A percentile compares a stretch with the other conserved stretches of the same genome.
These are phyloP conservation scores for Limnothrissa miodon DNA, from an alignment of 2,113 vertebrate genomes.

Conservation along the genomic window DNA sequence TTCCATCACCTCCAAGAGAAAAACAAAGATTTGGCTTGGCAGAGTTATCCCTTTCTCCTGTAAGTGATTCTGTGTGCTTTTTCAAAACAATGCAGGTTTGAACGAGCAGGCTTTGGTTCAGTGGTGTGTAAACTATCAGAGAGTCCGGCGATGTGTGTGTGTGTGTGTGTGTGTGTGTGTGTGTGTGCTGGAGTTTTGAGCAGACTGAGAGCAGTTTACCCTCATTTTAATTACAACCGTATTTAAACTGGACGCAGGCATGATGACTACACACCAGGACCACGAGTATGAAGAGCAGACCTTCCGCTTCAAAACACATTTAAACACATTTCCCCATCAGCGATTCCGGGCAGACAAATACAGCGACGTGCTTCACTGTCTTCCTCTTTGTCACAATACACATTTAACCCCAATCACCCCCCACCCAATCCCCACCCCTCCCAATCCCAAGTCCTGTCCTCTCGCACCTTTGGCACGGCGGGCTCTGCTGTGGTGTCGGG, in stretches of 20 bases:
- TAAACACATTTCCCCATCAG: neutral
- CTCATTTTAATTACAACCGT: neutral
- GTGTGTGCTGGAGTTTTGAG: neutral
- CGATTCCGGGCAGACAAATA: neutral
- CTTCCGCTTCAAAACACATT: neutral
- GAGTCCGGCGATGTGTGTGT: neutral
- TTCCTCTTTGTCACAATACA: neutral
- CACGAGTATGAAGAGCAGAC: neutral
- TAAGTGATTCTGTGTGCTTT: constrained; percentile 5
- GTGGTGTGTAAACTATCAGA: constrained; percentile 5
- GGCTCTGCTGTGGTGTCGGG: constrained; percentile 78
- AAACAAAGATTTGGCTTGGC: constrained; percentile 13
- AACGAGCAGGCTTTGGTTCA: neutral
- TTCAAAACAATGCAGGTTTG: neutral
- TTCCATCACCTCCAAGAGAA: neutral
- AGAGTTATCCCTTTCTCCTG: neutral
- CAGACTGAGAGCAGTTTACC: neutral
- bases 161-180: neutral
- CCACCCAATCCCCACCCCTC: neutral
- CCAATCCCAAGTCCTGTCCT: constrained; percentile 66
- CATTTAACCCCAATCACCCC: neutral
- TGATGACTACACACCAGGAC: neutral
- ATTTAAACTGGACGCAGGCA: neutral
- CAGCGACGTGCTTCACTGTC: neutral
- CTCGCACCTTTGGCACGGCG: constrained; percentile 91